Conservation (phyloP, 2,797 vertebrate species). For the Pogoniulus pusillus region DNA sequence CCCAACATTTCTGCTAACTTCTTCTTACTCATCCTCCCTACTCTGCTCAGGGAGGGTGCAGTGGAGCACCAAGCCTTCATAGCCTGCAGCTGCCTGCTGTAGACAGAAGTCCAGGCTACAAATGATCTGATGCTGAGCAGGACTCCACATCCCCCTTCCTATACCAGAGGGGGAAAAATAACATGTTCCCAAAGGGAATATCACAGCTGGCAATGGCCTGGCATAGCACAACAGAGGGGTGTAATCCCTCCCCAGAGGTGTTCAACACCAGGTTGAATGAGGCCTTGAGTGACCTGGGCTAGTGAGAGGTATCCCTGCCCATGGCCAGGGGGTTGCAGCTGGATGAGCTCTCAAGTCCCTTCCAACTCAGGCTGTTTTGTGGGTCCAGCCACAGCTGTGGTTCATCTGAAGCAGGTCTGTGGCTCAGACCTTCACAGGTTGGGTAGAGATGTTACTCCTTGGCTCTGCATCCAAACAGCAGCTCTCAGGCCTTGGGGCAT, state of each 20-base stretch:
- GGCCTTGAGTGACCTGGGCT: too few relatives aligned
- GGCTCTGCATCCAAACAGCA: rapidly evolving
- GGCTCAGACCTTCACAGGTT: background rate
- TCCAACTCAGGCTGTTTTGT: too few relatives aligned
- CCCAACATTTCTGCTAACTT: too few relatives aligned
- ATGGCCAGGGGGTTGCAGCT: too few relatives aligned
- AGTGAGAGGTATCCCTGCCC: too few relatives aligned
- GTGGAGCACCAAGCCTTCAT: too few relatives aligned
- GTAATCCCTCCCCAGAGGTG: background rate
- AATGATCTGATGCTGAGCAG: background rate
- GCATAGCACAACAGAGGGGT: background rate
- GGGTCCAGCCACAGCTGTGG: background rate
- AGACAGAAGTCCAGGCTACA: background rate
- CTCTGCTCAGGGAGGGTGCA: background rate
- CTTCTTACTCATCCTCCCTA: background rate
- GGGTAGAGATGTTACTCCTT: background rate
- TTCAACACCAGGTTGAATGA: too few relatives aligned
- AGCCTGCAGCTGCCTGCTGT: background rate
- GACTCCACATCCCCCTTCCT: background rate
- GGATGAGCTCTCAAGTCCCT: too few relatives aligned
- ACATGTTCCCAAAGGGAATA: background rate
- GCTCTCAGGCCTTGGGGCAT: background rate
- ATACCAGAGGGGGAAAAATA: background rate
- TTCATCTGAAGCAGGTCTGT: background rate
- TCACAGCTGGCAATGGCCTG: background rate